These are phyloP conservation scores for Aspidiotus rigidus DNA, from an alignment of 2,888 invertebrate genomes.

Conservation along the genomic window DNA sequence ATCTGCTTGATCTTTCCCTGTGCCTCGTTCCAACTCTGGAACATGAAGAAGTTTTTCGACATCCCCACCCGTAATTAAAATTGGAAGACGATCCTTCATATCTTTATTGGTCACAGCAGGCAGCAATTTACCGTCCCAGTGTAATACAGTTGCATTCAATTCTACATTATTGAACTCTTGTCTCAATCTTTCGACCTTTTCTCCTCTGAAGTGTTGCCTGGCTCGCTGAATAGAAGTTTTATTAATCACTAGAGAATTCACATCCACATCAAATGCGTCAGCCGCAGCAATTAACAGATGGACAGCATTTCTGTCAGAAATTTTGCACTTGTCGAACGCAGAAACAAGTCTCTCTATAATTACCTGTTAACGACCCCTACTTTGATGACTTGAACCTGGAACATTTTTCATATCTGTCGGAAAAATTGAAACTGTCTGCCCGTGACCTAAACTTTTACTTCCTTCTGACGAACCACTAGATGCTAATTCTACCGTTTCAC, in stretches of 20 bases:
- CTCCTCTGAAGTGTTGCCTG: slow-evolving; percentile 4
- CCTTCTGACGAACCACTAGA: neutral
- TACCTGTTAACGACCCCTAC: neutral
- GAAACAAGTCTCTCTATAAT: neutral
- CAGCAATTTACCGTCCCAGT: slow-evolving; percentile 24
- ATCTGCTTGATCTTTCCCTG: neutral
- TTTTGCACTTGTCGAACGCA: neutral
- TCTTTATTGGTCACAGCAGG: slow-evolving; percentile 21
- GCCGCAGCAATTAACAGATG: slow-evolving; percentile 5
- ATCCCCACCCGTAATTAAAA: slow-evolving; percentile 12
- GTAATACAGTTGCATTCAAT: neutral
- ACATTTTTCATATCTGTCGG: too few relatives aligned
- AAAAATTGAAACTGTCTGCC: too few relatives aligned
- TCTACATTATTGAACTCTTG: neutral
- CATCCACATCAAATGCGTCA: neutral
- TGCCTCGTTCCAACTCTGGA: slow-evolving; percentile 8
- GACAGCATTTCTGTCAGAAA: neutral
- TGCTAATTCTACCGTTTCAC: neutral
- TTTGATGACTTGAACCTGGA: neutral
- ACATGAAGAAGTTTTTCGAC: slow-evolving; percentile 19
- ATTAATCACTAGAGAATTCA: slow-evolving; percentile 9
- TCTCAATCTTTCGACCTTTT: neutral
- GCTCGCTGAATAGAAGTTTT: slow-evolving; percentile 3
- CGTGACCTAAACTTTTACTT: neutral
- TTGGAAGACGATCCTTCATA: slow-evolving; percentile 9